phyloP scores from a whole-genome alignment of 2,888 invertebrate genomes.

The Tromatobia lineatoria region DNA sequence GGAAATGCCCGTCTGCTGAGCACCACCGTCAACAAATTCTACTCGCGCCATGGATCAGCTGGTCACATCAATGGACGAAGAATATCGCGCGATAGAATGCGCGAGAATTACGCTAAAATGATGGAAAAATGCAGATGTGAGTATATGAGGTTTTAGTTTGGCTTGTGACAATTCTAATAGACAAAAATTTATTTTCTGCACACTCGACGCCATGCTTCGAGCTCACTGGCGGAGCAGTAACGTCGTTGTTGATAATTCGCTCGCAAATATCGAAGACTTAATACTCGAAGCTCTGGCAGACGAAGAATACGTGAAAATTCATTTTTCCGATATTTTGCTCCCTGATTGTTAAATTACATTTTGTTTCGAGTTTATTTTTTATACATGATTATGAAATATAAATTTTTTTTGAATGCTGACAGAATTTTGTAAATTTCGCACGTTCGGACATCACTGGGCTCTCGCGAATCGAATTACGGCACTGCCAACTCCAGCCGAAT shows the following conservation, averaged over 20 bases:
- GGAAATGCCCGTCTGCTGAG: constrained; percentile 19
- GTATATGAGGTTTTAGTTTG: constrained; percentile 68
- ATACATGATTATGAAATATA: neutral
- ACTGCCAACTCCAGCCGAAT: constrained; percentile 32
- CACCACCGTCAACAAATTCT: neutral
- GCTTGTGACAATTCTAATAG: neutral
- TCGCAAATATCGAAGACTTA: neutral
- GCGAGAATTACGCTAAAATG: constrained; percentile 79
- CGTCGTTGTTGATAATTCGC: neutral
- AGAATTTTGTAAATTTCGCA: neutral
- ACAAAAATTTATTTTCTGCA: neutral
- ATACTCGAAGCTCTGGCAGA: neutral
- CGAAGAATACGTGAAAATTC: neutral
- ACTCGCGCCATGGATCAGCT: constrained; percentile 53
- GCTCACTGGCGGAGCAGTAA: neutral
- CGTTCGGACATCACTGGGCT: constrained; percentile 3
- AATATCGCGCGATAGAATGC: constrained; percentile 78
- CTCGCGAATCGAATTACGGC: constrained; percentile 30
- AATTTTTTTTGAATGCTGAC: neutral
- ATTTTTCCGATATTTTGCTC: neutral
- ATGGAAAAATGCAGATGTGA: constrained; percentile 83
- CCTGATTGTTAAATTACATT: neutral
- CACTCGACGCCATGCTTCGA: neutral
- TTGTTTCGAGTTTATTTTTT: neutral
- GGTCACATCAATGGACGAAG: constrained; percentile 66